phyloP scores from a whole-genome alignment of 1,140 invertebrate species.

The Augochlora pura region DNA sequence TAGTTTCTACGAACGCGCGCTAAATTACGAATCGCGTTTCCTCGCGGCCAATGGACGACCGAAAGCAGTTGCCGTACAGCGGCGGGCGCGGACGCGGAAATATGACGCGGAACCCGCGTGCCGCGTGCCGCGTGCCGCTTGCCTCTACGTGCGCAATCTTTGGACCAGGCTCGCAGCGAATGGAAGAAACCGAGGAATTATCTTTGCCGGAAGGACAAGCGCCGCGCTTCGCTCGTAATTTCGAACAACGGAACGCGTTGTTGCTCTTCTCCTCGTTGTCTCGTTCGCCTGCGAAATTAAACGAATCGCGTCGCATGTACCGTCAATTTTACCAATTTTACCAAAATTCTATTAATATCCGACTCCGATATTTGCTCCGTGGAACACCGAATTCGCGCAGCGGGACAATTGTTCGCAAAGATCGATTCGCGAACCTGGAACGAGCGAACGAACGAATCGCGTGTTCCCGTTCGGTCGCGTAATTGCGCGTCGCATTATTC shows the following conservation, averaged over 20 bases:
- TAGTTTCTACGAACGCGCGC: slow-evolving; percentile 45
- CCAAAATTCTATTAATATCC: too few species aligned
- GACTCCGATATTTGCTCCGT: not conserved
- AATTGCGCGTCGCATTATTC: slow-evolving; percentile 63
- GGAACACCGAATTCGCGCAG: not conserved
- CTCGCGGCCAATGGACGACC: slow-evolving; percentile 26
- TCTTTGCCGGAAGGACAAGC: too few species aligned
- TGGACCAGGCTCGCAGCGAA: not conserved
- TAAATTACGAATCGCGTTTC: slow-evolving; percentile 52
- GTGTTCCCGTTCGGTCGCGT: slow-evolving; percentile 50
- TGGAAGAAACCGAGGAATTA: not conserved
- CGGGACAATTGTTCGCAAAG: not conserved
- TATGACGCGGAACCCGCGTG: slow-evolving; percentile 29
- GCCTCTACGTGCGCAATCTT: too few species aligned
- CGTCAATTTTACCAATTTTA: too few species aligned
- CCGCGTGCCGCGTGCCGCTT: not conserved
- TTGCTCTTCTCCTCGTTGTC: too few species aligned
- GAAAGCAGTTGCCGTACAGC: slow-evolving; percentile 22
- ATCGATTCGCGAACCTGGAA: slow-evolving; percentile 30
- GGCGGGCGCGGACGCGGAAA: slow-evolving; percentile 12
- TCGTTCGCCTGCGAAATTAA: too few species aligned
- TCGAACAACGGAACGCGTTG: too few species aligned
- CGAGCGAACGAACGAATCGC: slow-evolving; percentile 40
- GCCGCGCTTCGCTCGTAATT: too few species aligned
- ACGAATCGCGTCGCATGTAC: too few species aligned